Evolutionary conservation across 92 coral and sea anemone species (phyloP).

Genomic region (Palythoa heliodiscus): DNA sequence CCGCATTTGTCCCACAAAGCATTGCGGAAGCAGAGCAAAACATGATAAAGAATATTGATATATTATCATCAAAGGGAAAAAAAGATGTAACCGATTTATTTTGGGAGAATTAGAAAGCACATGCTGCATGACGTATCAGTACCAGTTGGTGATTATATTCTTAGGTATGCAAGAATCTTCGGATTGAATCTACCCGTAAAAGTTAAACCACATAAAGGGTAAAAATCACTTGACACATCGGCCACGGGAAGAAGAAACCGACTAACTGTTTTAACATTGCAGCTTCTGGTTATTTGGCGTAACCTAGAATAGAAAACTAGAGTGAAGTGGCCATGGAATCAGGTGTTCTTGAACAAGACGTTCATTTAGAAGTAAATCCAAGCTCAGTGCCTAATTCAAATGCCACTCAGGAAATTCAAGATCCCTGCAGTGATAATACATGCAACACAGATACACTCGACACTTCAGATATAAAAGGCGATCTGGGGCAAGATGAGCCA

Average conservation of each 20-base stretch:
- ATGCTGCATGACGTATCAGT: neutral
- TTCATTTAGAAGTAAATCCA: neutral
- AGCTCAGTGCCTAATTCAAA: neutral
- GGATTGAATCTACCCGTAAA: neutral
- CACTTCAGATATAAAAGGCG: neutral
- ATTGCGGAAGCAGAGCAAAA: constrained; percentile 8
- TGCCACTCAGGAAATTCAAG: neutral
- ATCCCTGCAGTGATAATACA: neutral
- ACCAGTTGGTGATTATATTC: neutral
- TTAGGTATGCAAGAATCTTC: neutral
- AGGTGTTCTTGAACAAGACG: neutral
- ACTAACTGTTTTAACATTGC: neutral
- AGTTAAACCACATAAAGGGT: neutral
- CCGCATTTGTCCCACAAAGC: constrained; percentile 1
- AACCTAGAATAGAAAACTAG: neutral
- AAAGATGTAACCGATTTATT: neutral
- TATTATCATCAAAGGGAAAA: neutral
- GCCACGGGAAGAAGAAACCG: neutral
- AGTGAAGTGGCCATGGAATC: constrained; percentile 22
- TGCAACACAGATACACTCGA: neutral
- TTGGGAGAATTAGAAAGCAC: neutral
- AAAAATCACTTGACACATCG: neutral
- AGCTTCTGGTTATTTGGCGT: neutral
- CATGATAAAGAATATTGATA: neutral
- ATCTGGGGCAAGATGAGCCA: neutral